Conservation (phyloP, 2,113 vertebrate genomes). For the Strix uralensis region DNA sequence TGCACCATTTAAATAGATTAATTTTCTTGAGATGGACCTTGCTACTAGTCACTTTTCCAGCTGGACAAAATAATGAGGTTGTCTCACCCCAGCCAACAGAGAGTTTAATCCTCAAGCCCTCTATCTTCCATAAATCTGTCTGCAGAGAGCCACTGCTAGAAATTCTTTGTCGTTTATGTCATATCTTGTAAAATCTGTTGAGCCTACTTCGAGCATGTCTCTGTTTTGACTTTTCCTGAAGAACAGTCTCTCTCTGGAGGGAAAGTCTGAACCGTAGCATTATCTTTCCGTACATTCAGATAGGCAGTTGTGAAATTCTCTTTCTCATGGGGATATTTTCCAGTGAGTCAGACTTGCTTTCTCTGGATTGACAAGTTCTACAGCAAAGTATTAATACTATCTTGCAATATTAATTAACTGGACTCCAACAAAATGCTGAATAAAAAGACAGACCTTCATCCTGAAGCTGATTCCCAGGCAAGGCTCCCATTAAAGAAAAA, state of each 20-base stretch:
- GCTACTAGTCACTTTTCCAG: constrained; percentile 36
- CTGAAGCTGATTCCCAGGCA: neutral
- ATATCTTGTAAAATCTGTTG: constrained; percentile 67
- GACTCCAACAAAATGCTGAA: neutral
- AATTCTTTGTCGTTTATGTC: constrained; percentile 61
- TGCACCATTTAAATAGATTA: constrained; percentile 32
- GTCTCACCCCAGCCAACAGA: constrained; percentile 18
- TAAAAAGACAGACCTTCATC: constrained; percentile 29
- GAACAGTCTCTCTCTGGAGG: constrained; percentile 35
- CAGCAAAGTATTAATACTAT: constrained; percentile 14
- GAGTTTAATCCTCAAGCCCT: constrained; percentile 38
- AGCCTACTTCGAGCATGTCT: constrained; percentile 11
- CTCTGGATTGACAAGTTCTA: constrained; percentile 44
- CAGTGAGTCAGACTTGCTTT: constrained; percentile 44
- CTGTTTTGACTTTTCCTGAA: constrained; percentile 55
- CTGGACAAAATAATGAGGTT: constrained; percentile 37
- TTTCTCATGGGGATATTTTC: constrained; percentile 36
- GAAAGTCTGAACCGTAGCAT: neutral
- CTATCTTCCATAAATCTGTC: constrained; percentile 51
- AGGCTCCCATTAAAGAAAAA: constrained; percentile 1
- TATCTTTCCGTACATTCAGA: constrained; percentile 2
- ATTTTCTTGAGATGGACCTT: constrained; percentile 32
- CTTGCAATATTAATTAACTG: constrained; percentile 17
- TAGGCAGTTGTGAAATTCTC: constrained; percentile 41
- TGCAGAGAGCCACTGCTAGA: constrained; percentile 49